These are phyloP conservation scores for Aurelia aurita complex sp. Pacific DNA, from an alignment of 30 jellyfish, hydroid and myxozoan species.

Conservation along the genomic window DNA sequence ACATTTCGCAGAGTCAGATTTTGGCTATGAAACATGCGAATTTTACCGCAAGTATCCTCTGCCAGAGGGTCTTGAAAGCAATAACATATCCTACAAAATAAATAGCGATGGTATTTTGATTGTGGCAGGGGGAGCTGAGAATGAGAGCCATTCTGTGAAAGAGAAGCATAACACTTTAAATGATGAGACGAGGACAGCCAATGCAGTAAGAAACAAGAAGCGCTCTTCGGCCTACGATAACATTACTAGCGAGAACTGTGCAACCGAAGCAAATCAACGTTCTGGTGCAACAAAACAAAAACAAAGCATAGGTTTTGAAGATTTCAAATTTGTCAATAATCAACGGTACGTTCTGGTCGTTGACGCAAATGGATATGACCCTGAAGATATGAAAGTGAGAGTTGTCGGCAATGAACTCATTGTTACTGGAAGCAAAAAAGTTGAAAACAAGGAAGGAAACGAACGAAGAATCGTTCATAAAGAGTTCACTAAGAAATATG, in stretches of 20 bases:
- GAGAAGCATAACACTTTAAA: conserved; percentile 13
- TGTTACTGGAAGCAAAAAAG: conserved; percentile 57
- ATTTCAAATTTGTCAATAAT: conserved; percentile 48
- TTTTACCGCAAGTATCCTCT: conserved; percentile 88
- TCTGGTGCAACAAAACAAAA: not conserved
- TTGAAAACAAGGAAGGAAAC: conserved; percentile 62
- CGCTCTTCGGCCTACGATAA: conserved; percentile 57
- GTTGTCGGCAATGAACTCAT: conserved; percentile 71
- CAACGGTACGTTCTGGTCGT: conserved; percentile 56
- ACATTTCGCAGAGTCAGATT: conserved; percentile 84
- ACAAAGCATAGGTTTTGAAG: conserved; percentile 48
- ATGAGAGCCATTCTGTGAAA: conserved; percentile 15
- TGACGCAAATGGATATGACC: conserved; percentile 59
- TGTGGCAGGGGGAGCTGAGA: conserved; percentile 63
- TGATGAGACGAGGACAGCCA: conserved; percentile 22
- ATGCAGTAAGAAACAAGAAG: conserved; percentile 15
- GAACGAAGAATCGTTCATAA: conserved; percentile 56
- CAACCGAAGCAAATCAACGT: not conserved
- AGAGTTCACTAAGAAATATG: conserved; percentile 60
- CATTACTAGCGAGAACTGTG: conserved; percentile 10
- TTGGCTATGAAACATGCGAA: conserved; percentile 86
- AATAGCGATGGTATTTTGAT: conserved; percentile 74
- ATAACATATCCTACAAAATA: conserved; percentile 68
- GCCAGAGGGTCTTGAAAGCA: conserved; percentile 75
- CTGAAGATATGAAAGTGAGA: conserved; percentile 78